Evolutionary conservation across 2,888 invertebrate species (phyloP).

Genomic region (Cerceris rybyensis): DNA sequence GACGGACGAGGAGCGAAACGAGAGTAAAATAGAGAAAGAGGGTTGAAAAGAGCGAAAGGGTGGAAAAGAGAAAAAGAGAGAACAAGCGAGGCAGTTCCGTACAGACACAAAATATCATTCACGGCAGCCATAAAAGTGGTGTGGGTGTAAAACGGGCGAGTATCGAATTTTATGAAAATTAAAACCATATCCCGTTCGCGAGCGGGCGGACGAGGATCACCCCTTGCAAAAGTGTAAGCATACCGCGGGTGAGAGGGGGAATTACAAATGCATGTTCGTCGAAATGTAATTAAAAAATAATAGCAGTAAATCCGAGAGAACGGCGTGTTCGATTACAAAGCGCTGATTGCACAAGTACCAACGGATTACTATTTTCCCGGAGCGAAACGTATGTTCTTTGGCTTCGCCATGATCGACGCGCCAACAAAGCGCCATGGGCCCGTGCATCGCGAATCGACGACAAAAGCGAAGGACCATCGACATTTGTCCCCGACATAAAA

Average conservation of each 20-base stretch:
- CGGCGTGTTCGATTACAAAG: slow-evolving; percentile 50
- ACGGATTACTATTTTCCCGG: slow-evolving; percentile 12
- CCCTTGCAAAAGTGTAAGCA: slow-evolving; percentile 54
- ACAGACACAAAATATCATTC: slow-evolving; percentile 22
- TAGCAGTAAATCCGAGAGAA: slow-evolving; percentile 52
- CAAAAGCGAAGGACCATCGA: slow-evolving; percentile 2
- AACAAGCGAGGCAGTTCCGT: too few relatives aligned
- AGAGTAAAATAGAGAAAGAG: not conserved
- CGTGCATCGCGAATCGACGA: slow-evolving; percentile 15
- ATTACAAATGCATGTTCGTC: slow-evolving; percentile 51
- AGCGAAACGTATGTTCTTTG: slow-evolving; percentile 10
- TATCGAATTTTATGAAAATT: slow-evolving; percentile 69
- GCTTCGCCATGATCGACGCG: slow-evolving; percentile 30
- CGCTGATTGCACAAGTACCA: slow-evolving; percentile 22
- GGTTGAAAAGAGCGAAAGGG: too few relatives aligned
- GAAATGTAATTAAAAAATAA: slow-evolving; percentile 64
- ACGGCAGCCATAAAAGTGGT: slow-evolving; percentile 30
- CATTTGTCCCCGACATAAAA: slow-evolving; percentile 30
- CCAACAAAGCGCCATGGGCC: slow-evolving; percentile 30
- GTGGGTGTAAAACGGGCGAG: slow-evolving; percentile 40
- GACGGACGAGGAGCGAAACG: not conserved
- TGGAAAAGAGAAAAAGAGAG: too few relatives aligned
- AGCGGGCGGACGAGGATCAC: slow-evolving; percentile 27
- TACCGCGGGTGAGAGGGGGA: slow-evolving; percentile 8
- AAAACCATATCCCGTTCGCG: slow-evolving; percentile 53